Evolutionary conservation across 2,888 invertebrate species (phyloP).

Genomic region (Epirrita christyi): DNA sequence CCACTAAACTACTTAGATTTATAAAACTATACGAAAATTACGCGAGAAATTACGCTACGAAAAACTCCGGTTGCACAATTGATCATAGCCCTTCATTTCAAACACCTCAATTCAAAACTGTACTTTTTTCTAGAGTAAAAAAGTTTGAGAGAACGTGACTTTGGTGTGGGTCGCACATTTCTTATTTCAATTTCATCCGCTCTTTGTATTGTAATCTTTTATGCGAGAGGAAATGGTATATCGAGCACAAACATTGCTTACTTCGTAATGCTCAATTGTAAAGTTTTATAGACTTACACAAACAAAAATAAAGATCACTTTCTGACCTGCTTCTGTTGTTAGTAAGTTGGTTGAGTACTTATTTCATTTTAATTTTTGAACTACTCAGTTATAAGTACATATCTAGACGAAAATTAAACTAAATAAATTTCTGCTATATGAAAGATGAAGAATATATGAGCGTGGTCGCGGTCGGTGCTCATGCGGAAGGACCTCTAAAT

Average conservation of each 20-base stretch:
- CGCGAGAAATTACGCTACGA: conserved; percentile 63
- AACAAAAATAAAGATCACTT: no score
- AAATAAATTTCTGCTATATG: no score
- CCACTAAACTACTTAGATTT: conserved; percentile 32
- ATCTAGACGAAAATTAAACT: no score
- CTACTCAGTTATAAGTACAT: no score
- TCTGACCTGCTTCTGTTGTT: no score
- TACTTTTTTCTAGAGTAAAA: conserved; percentile 40
- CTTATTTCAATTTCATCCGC: conserved; percentile 39
- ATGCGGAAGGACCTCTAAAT: no score
- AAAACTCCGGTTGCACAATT: conserved; percentile 53
- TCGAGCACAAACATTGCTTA: conserved; percentile 21
- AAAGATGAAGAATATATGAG: no score
- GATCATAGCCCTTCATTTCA: conserved; percentile 54
- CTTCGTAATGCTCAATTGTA: conserved; percentile 22
- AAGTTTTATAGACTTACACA: no score
- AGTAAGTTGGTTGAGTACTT: no score
- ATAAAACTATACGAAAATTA: conserved; percentile 63
- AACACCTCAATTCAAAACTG: conserved; percentile 45
- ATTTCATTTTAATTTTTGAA: no score
- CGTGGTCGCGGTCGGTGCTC: no score
- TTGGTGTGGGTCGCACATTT: conserved; percentile 40
- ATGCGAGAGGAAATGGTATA: conserved; percentile 36
- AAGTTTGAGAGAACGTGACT: conserved; percentile 47
- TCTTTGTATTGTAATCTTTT: conserved; percentile 41